Base-by-base conservation (phyloP, 2,888 invertebrate genomes). In the Eubasilissa splendida region DNA sequence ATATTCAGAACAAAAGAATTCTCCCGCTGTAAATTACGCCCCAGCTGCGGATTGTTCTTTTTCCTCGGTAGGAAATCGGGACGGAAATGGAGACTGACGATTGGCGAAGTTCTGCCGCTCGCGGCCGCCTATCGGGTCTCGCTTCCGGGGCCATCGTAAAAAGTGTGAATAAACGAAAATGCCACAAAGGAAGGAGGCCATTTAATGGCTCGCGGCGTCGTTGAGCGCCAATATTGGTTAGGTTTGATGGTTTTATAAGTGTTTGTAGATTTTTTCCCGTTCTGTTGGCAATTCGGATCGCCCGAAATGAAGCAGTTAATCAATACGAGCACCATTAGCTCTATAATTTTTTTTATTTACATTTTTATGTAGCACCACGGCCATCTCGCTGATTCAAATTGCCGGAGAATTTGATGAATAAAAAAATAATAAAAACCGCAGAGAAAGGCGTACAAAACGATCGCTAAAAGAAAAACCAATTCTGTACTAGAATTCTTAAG, bases 41-140 rank as follows among this genome's bases (percentile, higher is more conserved):
- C 52, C 68, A 68, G 68, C 14, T 68, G 50, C 58, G 60, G 22
- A 33, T 60, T 60, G 59, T 50, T 74, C 60, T 60, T 74, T 42
- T 12, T 60, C 42, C 42, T 50, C 50, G 59, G 56, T 12, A 42
- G 73, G 74, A 74, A 60, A 59, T 56, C 74, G 74, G 58, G 14
- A 22, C 74, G 74, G 74, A 74, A 74, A 50, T 59, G 74, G 59
- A 74, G 74, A 50, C 74, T 54, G 54, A 52, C 74, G 74, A 53
- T 56, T 56, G 73, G 53, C 56, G 54, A 73, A 56, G 54, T 73
- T 73, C 56, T 73, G 31, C 73, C 73, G 73, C 54, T 14, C 53
- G 53, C 54, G 50, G 33, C 73, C 68, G 22, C 22, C 73, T 73
- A 65, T 65, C 65, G 31, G 31, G 11, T 73, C 58, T 33, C 33